A percentile compares a stretch with the other conserved stretches of the same genome.
Evolutionary conservation across 2,113 vertebrate genomes (phyloP).

Genomic region (Solenodon paradoxus): DNA sequence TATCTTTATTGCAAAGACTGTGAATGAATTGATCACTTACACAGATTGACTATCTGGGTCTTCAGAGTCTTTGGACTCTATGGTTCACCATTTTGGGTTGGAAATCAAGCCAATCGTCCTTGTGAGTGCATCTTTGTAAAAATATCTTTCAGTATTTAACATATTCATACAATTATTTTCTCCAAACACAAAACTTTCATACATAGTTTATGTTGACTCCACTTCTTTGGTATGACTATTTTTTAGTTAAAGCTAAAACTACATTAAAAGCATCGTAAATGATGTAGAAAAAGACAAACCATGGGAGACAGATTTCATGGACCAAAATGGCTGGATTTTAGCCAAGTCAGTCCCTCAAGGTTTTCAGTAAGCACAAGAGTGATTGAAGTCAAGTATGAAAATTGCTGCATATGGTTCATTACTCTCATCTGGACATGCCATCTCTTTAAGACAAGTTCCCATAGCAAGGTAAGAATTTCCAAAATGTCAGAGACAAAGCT

Average conservation of each 20-base stretch:
- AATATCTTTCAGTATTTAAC: background rate
- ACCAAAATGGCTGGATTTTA: background rate
- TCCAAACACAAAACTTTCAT: background rate
- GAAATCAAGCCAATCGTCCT: background rate
- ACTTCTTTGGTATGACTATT: background rate
- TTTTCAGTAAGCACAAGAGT: background rate
- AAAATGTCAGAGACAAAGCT: background rate
- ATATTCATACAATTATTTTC: background rate
- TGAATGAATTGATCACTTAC: background rate
- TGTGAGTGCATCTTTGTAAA: background rate
- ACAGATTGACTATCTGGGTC: background rate
- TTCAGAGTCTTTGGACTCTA: background rate
- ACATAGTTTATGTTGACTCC: background rate
- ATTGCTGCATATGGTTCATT: background rate
- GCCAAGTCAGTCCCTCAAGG: background rate
- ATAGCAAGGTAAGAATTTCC: background rate
- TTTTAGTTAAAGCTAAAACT: constrained; percentile 4
- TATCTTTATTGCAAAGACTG: background rate
- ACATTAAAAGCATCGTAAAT: background rate
- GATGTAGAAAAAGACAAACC: background rate
- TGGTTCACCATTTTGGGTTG: background rate
- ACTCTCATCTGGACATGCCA: background rate
- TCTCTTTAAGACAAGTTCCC: background rate
- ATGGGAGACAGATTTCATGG: background rate
- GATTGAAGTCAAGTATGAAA: background rate